Evolutionary conservation across 2,888 invertebrate species (phyloP), one percentile per base, ranked within the genome.

Genomic region (Protophormia terraenovae): DNA sequence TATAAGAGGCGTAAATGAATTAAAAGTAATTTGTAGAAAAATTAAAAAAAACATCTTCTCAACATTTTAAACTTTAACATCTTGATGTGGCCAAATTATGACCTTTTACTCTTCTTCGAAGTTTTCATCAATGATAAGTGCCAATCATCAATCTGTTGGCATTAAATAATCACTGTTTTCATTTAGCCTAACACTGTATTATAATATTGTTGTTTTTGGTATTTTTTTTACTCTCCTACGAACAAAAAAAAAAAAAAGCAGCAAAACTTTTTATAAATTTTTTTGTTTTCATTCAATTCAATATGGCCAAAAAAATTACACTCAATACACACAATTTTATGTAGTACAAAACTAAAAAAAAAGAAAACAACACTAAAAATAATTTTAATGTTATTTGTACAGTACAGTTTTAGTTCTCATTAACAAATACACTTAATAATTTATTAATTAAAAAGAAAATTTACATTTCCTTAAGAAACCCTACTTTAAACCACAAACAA

Each of bases 221-320:
- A 47, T 50, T 35, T 50, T 53, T 60, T 78, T 58, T 84, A 72
- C 77, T 81, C 78, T 77, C 50, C 55, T 78, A 76, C 62, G 32
- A 58, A 76, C 14, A 35, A 71, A 32, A 72, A 83, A 71, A 60
- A 55, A 8, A 19, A 47, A 45, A 67, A 47, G 14, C 60, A 69
- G 53, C 69, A 72, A 53, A 67, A 64, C 16, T 19, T 69, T 80
- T 62, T 19, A 50, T 66, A 58, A 24, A 53, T 10, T 19, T 58
- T 53, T 75, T n/a, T 41, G 45, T 62, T 75, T 71, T 64, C 41
- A 7, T 77, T 72, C 45, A 55, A 64, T 71, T 55, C 76, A 83
- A 78, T 81, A 84, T 84, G 84, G 67, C 77, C 81, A 78, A 77
- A 77, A 76, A 78, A 69, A 62, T 64, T 76, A 62, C 73, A 84